Percentiles rank a stretch among this genome's conserved stretches.
These are phyloP conservation scores for Pentamera pediparva DNA, from an alignment of 53 echinoderm and acorn worm genomes.

Conservation along the genomic window DNA sequence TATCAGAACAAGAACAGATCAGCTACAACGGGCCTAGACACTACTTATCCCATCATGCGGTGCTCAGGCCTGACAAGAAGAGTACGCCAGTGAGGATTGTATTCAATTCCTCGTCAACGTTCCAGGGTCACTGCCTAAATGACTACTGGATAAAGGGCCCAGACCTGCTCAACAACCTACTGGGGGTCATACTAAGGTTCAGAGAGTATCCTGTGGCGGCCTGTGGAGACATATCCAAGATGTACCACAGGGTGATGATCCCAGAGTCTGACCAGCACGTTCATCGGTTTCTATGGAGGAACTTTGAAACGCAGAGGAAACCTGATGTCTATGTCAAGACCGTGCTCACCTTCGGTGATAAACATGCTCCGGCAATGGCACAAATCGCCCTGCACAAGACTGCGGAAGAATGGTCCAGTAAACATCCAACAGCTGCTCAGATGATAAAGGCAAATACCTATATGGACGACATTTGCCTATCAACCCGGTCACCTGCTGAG, in stretches of 20 bases:
- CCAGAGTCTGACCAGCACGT: conserved; percentile 62
- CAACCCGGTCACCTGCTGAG: not conserved
- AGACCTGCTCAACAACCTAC: conserved; percentile 51
- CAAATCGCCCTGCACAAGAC: conserved; percentile 40
- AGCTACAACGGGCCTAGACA: conserved; percentile 45
- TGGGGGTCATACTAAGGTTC: conserved; percentile 54
- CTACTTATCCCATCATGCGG: conserved; percentile 58
- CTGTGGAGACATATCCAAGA: conserved; percentile 61
- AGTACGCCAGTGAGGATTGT: conserved; percentile 66
- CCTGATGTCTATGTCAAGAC: conserved; percentile 50
- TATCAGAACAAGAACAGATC: conserved; percentile 34
- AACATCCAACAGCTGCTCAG: conserved; percentile 7
- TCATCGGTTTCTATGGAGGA: conserved; percentile 50
- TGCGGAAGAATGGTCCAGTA: conserved; percentile 15
- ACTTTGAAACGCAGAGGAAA: not conserved
- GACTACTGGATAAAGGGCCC: conserved; percentile 63
- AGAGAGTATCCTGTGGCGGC: conserved; percentile 36
- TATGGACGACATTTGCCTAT: conserved; percentile 39
- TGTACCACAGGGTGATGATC: conserved; percentile 55
- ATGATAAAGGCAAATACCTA: not conserved
- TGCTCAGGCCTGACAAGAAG: conserved; percentile 47
- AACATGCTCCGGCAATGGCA: conserved; percentile 54
- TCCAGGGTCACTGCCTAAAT: conserved; percentile 55
- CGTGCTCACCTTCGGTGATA: conserved; percentile 45
- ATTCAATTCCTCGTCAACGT: conserved; percentile 62